Evolutionary conservation across 1,140 invertebrate species (phyloP), one percentile per base, ranked within the genome.

Genomic region (Lerema accius): DNA sequence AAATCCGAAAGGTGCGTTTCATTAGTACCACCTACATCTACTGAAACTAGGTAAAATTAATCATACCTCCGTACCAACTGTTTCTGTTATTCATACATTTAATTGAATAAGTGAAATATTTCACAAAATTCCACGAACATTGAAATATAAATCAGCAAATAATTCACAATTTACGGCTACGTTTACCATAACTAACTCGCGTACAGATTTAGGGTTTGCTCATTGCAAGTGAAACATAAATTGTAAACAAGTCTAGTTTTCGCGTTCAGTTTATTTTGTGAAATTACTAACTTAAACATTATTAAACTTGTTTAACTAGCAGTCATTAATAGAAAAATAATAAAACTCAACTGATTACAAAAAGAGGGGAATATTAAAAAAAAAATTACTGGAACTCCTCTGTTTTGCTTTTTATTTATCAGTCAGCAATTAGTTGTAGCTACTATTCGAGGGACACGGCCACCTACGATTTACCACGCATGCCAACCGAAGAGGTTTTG

Each of bases 151-250:
- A 55, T 17, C 39, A 28, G 51, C 17, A 55, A 55, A 55, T 39
- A 55, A 55, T 53, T 42, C 17, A 55, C 14, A 39, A 55, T 55
- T 55, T 55, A 55, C 40, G 13, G 19, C 13, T 55, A 42, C 51
- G 51, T 55, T 55, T 42, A 55, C 51, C 39, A 55, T 55, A 55
- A 42, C 51, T 55, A 55, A 55, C 37, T 55, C 11, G 51, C 13
- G 23, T 42, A 26, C 39, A 55, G 39, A 42, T 42, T 55, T 55
- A 55, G 16, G 51, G 40, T 32, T 43, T 42, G 11, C 51, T 55
- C 19, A 40, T 55, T 42, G 17, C 40, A 55, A 28, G 51, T 55
- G 19, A 42, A 43, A 55, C 39, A 43, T 55, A 10, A 55, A 55
- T 55, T 55, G n/a, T 15, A 10, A 55, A 42, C 17, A 55, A 55